Evolutionary conservation across 23 tunicate genomes (phyloP).

Genomic region (Trididemnum clinides): DNA sequence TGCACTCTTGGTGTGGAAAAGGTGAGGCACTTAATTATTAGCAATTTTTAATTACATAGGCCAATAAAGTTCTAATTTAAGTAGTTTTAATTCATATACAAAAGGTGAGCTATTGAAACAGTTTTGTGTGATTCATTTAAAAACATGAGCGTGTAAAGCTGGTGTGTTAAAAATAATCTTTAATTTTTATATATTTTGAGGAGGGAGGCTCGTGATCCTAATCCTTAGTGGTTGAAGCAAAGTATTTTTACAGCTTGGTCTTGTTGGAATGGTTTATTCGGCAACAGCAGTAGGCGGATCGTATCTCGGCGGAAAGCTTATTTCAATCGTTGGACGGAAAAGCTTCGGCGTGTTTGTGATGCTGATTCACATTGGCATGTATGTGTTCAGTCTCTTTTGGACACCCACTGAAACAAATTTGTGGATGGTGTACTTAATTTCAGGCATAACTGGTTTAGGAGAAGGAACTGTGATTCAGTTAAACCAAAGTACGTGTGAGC

Average conservation of each 20-base stretch:
- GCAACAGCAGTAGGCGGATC: background rate
- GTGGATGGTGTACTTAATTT: background rate
- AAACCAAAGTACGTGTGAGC: too few species aligned
- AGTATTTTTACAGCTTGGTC: conserved; percentile 21
- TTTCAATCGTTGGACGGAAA: background rate
- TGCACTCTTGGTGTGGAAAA: conserved; percentile 61
- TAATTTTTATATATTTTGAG: too few species aligned
- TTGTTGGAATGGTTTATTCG: conserved; percentile 9
- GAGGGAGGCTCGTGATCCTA: too few species aligned
- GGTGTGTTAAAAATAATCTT: too few species aligned
- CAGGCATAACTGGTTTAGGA: conserved; percentile 7
- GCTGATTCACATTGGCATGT: background rate
- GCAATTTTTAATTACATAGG: too few species aligned
- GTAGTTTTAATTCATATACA: too few species aligned
- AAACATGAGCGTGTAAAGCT: background rate
- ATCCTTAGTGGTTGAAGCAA: too few species aligned
- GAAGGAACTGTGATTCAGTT: background rate
- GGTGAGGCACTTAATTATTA: too few species aligned
- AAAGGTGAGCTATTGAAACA: too few species aligned
- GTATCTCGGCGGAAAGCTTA: background rate
- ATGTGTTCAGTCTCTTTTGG: conserved; percentile 39
- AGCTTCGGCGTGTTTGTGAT: background rate
- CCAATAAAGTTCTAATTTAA: too few species aligned
- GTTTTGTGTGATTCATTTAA: too few species aligned
- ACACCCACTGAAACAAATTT: background rate